phyloP scores from a whole-genome alignment of 2,113 vertebrate genomes.

The Columba livia region DNA sequence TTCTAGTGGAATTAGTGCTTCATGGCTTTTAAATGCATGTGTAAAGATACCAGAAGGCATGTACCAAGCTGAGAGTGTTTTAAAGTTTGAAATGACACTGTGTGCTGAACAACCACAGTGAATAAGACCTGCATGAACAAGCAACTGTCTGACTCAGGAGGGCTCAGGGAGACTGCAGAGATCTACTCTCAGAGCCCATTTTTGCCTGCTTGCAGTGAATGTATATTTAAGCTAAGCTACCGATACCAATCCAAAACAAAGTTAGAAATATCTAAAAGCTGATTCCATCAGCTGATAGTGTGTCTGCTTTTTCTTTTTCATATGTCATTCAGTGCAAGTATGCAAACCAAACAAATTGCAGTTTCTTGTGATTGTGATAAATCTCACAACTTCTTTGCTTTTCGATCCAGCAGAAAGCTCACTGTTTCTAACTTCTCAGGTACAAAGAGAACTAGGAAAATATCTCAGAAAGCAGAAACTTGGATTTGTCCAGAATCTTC shows the following conservation, averaged over 20 bases:
- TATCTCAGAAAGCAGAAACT: not conserved
- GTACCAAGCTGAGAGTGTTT: not conserved
- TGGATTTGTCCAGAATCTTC: not conserved
- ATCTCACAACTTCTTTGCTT: not conserved
- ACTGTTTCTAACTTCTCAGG: not conserved
- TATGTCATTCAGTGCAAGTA: not conserved
- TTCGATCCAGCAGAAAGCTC: not conserved
- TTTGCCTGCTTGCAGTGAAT: not conserved
- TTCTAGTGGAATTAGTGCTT: not conserved
- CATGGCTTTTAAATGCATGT: not conserved
- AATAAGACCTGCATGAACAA: not conserved
- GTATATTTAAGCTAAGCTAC: not conserved
- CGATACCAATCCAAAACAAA: not conserved
- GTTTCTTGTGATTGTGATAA: not conserved
- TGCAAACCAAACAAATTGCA: not conserved
- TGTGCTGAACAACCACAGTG: not conserved
- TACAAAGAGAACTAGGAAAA: not conserved
- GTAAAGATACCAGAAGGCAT: not conserved
- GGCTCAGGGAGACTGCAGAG: not conserved
- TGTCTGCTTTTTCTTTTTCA: not conserved
- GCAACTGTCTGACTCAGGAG: not conserved
- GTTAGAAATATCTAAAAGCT: not conserved
- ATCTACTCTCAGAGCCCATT: not conserved
- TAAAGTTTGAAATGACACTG: accelerated
- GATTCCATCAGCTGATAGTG: not conserved